These are phyloP conservation scores for Dufourea novaeangliae DNA, from an alignment of 1,140 invertebrate genomes.

Conservation along the genomic window DNA sequence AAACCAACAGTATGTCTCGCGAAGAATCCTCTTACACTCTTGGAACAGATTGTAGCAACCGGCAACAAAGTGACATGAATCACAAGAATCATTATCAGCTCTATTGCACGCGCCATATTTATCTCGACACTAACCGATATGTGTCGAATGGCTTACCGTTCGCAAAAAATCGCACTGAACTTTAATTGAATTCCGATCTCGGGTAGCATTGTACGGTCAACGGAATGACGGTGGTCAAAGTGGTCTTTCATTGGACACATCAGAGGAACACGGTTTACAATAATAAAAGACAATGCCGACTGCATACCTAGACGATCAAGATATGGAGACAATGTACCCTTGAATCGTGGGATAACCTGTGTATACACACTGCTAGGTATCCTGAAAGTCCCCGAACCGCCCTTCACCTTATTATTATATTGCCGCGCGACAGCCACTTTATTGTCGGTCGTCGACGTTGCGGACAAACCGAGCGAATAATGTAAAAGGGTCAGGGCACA, in stretches of 20 bases:
- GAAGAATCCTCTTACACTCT: too few species aligned
- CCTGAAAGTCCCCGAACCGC: background rate
- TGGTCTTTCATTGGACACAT: constrained; percentile 50
- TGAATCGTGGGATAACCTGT: background rate
- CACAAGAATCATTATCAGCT: background rate
- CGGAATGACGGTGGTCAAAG: too few species aligned
- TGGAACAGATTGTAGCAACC: background rate
- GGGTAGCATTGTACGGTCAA: background rate
- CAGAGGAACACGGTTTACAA: constrained; percentile 8
- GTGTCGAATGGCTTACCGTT: background rate
- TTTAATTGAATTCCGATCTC: background rate
- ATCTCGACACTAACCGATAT: background rate
- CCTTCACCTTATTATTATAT: background rate
- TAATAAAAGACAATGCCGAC: constrained; percentile 17
- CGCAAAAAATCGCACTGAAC: too few species aligned
- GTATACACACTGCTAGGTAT: background rate
- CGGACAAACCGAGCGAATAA: background rate
- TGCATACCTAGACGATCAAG: background rate
- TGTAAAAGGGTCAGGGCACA: background rate
- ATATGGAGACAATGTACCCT: background rate
- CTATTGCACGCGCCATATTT: background rate
- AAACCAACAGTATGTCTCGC: too few species aligned
- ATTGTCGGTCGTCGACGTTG: background rate
- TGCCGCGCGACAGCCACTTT: background rate
- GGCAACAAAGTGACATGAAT: background rate